These are phyloP conservation scores for Eclectus roratus DNA, from an alignment of 2,113 vertebrate species.

Conservation along the genomic window DNA sequence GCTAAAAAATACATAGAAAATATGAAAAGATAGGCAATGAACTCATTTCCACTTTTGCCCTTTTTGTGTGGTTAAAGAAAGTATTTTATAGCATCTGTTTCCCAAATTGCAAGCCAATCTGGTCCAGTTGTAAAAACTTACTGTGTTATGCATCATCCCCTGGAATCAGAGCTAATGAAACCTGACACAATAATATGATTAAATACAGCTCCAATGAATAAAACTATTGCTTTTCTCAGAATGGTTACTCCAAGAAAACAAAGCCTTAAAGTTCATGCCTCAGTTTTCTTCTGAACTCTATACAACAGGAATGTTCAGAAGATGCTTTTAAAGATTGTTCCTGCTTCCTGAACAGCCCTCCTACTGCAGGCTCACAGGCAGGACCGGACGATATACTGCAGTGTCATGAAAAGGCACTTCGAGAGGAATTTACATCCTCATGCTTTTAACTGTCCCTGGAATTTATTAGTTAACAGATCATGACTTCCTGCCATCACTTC, in stretches of 20 bases:
- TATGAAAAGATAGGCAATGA: neutral
- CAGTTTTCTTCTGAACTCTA: neutral
- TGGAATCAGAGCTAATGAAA: conserved; percentile 26
- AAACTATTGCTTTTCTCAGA: neutral
- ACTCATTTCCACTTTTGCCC: neutral
- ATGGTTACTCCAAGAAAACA: neutral
- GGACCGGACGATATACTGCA: neutral
- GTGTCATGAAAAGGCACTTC: neutral
- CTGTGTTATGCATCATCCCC: neutral
- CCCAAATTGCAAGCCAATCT: neutral
- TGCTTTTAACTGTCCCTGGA: neutral
- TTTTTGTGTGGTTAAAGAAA: conserved; percentile 6
- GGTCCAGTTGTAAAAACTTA: conserved; percentile 39
- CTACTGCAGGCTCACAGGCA: neutral
- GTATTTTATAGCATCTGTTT: conserved; percentile 17
- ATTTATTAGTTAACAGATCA: neutral
- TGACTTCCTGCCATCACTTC: neutral
- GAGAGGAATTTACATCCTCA: neutral
- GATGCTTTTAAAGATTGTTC: neutral
- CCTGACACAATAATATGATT: conserved; percentile 4
- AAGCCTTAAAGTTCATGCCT: neutral
- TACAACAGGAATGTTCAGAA: neutral
- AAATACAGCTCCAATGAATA: neutral
- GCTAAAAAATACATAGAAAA: neutral
- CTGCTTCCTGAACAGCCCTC: neutral